Base-by-base conservation (phyloP, 2,113 vertebrate species). In the Lepus americanus region DNA sequence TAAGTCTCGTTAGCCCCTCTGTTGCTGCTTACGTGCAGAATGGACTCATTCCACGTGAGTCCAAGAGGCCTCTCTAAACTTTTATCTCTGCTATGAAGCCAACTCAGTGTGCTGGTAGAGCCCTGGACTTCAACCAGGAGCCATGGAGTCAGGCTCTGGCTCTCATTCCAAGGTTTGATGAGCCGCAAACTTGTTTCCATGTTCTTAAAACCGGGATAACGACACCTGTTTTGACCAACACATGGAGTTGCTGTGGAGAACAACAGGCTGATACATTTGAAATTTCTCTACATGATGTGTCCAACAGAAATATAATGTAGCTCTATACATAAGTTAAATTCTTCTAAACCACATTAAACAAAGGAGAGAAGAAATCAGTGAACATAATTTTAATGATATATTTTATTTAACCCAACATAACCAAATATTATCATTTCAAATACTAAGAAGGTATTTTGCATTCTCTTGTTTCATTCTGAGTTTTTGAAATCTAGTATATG, bases 351-450 rank as follows among this genome's bases (percentile, higher is more conserved):
- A 88, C 19, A 53, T 78, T 77, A 85, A 94, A 78, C 76, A 44
- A 63, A 74, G 73, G 33, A 80, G 22, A 49, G 69, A 90, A 81
- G 72, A 79, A 33, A 72, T 53, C 14, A 74, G 27, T 67, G 13
- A 67, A 64, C 11, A 92, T 96, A 86, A 83, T 74, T 92, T 94
- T 88, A 92, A 63, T 63, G 39, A 92, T 49, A 27, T 29, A 73
- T 87, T 90, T 85, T 77, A 94, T 84, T 97, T 82, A 89, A 36
- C 25, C n/a, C 39, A 80, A 69, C 20, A 73, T 70, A 78, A 83
- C 10, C 10, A 87, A 69, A 44, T 78, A 90, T 70, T 70, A 82
- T 66, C 29, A 82, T 92, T 93, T 72, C 14, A 92, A 61, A 63
- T 88, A 53, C 79, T 87, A 76, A 80, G 3, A 22, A 72, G 6